Conservation (phyloP, 2,797 vertebrate genomes). For the Hafferia zeledoni region DNA sequence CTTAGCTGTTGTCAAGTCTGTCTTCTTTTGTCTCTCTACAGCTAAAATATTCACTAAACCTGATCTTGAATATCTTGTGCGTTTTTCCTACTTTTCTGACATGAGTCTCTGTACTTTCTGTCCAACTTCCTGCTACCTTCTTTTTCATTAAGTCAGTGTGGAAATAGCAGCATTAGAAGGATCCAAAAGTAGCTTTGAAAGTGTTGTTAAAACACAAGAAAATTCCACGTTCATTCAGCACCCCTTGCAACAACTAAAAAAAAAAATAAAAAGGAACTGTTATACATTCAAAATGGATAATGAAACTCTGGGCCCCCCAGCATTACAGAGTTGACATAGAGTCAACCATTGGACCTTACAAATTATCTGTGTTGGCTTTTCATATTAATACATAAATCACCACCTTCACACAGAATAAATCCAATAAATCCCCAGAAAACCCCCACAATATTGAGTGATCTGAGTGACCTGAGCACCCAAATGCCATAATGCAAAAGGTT, state of each 20-base stretch:
- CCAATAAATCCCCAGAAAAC: neutral
- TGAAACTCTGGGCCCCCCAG: neutral
- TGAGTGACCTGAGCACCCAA: neutral
- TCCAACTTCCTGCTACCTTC: neutral
- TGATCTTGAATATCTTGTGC: neutral
- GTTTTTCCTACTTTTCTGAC: neutral
- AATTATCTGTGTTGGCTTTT: neutral
- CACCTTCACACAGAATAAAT: neutral
- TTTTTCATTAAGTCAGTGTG: neutral
- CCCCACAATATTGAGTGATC: neutral
- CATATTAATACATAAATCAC: neutral
- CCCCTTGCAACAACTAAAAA: neutral
- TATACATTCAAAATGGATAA: neutral
- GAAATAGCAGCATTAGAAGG: neutral
- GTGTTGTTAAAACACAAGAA: neutral
- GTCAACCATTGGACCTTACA: neutral
- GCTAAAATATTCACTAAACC: neutral
- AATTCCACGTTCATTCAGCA: neutral
- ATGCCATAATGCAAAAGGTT: neutral
- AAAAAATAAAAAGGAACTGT: too few species aligned
- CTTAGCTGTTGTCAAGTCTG: neutral
- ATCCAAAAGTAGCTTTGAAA: neutral
- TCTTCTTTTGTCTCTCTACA: neutral
- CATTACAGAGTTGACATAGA: neutral
- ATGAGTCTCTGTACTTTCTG: neutral